Evolutionary conservation across 1,140 invertebrate species (phyloP), one percentile per base, ranked within the genome.

Genomic region (Pissodes strobi): DNA sequence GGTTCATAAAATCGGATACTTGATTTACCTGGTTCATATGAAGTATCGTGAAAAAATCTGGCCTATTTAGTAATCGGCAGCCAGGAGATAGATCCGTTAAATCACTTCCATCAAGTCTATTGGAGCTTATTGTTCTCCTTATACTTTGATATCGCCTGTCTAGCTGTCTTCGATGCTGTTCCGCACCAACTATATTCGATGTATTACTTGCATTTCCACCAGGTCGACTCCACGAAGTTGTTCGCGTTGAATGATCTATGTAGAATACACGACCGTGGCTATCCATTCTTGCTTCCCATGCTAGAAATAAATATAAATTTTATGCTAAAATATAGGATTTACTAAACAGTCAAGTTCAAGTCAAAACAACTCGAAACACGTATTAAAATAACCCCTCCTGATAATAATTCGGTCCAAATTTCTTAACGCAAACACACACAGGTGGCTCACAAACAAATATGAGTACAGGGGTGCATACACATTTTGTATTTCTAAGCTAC

Each of bases 211-310:
- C 79, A 70, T 81, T 82, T 2, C 80, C 80, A n/a, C 86, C 85
- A 0, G 94, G 94, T 41, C 92, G 80, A 70, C 92, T 90, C 94
- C 94, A 97, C n/a, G 93, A 95, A 2, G 94, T 97, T 10, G 90
- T 94, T n/a, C 92, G 82, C 69, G 92, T 94, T 1, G 92, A 83
- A 74, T 97, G 94, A 79, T 96, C 93, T 37, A 97, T 94, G 73
- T 95, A 96, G 76, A 97, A 95, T 49, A 95, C 89, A 39, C 93
- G 82, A 0, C 94, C 94, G 73, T 95, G 92, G 69, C 90, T 92
- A 75, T 97, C 94, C 79, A 95, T 93, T 48, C 94, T 84, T 0
- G 94, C 93, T 82, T 97, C 94, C 93, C 93, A 96, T 17, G 89
- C 90, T 85, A 70, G 37, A 84, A 85, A 67, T n/a, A n/a, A n/a